phyloP scores from a whole-genome alignment of 2,797 vertebrate species.

The Sitta carolinensis region DNA sequence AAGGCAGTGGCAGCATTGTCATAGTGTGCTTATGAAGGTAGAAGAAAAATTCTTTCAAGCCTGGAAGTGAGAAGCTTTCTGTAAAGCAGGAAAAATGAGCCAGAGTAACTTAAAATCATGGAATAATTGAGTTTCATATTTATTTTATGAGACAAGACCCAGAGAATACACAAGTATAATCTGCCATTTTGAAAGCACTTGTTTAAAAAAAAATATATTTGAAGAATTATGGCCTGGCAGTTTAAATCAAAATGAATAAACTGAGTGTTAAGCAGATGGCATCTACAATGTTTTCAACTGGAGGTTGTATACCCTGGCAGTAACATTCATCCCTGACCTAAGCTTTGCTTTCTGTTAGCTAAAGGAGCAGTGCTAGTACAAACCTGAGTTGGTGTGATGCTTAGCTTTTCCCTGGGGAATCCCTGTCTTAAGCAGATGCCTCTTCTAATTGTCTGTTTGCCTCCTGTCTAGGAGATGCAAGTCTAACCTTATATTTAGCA shows the following conservation, averaged over 20 bases:
- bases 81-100: neutral
- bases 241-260: conserved; percentile 1
- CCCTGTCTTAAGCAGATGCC: neutral
- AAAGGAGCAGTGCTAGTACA: neutral
- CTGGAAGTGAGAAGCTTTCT: neutral
- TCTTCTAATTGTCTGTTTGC: neutral
- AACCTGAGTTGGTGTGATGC: neutral
- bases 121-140: neutral
- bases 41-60: neutral
- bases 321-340: neutral
- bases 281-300: neutral
- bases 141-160: neutral
- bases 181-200: neutral
- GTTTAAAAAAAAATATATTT: neutral
- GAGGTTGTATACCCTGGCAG: neutral
- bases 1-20: neutral
- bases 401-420: neutral
- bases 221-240: neutral
- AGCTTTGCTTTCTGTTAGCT: conserved; percentile 7
- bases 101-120: neutral
- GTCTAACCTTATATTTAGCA: neutral
- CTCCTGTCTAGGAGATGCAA: neutral
- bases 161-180: neutral
- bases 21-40: neutral
- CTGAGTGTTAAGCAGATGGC: neutral